A percentile compares a stretch with the other conserved stretches of the same genome.
These are phyloP conservation scores for Dioctria linearis DNA, from an alignment of 2,888 invertebrate genomes.

Conservation along the genomic window DNA sequence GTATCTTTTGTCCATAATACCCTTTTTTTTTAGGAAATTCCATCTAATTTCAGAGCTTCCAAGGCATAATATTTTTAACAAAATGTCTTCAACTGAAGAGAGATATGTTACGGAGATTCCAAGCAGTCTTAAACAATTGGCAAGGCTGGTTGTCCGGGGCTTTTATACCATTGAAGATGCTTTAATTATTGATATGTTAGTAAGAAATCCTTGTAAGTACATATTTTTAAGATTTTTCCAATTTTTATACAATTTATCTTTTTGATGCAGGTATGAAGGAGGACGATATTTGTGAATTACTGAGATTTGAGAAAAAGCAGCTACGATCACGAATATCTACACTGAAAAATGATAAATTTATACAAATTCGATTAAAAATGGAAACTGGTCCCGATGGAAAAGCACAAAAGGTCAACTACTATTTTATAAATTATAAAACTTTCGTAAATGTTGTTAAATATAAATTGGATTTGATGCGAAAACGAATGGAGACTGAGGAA, in stretches of 20 bases:
- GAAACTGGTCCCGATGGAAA: conserved; percentile 95
- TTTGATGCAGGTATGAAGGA: conserved; percentile 82
- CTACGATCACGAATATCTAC: conserved; percentile 88
- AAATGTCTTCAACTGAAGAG: conserved; percentile 76
- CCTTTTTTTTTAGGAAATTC: not conserved
- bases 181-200: conserved; percentile 94
- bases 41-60: conserved; percentile 9
- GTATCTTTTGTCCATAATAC: too few relatives aligned
- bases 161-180: conserved; percentile 96
- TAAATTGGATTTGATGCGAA: conserved; percentile 95
- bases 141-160: conserved; percentile 91
- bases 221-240: not conserved
- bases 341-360: conserved; percentile 92
- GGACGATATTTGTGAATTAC: conserved; percentile 89
- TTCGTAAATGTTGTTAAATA: conserved; percentile 99
- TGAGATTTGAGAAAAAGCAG: conserved; percentile 96
- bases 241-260: not conserved
- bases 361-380: conserved; percentile 93
- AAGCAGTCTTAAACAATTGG: conserved; percentile 91
- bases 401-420: conserved; percentile 96
- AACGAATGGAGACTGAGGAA: conserved; percentile 96
- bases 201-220: conserved; percentile 88
- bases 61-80: not conserved
- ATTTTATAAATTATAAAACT: conserved; percentile 97
- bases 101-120: conserved; percentile 92